Conservation (phyloP, 2,797 vertebrate species). For the Molossus molossus region DNA sequence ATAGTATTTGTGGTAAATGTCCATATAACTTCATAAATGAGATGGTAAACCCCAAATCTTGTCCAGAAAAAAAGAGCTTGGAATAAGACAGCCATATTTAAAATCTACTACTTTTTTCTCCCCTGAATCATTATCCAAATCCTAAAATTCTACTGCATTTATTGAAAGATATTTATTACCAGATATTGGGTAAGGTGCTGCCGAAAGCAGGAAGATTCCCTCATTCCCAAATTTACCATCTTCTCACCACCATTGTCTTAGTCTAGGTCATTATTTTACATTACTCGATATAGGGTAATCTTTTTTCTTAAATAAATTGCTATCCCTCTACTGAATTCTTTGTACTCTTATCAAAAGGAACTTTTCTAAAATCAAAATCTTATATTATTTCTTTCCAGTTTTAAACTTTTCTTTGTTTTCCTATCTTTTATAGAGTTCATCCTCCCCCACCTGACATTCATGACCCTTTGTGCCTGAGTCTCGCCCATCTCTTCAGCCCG, state of each 20-base stretch:
- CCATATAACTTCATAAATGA: not conserved
- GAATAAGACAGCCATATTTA: not conserved
- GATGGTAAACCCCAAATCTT: not conserved
- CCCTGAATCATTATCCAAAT: conserved; percentile 1
- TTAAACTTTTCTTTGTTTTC: not conserved
- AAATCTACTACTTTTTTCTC: not conserved
- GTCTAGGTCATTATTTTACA: not conserved
- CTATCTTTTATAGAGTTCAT: not conserved
- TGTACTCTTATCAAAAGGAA: not conserved
- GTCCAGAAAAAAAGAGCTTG: not conserved
- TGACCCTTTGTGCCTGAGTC: not conserved
- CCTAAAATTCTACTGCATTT: not conserved
- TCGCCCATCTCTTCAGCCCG: not conserved
- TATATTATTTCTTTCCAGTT: not conserved
- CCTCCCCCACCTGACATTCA: not conserved
- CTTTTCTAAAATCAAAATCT: not conserved
- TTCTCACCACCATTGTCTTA: not conserved
- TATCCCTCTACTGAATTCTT: not conserved
- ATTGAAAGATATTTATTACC: not conserved
- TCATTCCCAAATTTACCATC: not conserved
- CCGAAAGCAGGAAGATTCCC: not conserved
- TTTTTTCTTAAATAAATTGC: not conserved
- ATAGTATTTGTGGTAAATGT: not conserved
- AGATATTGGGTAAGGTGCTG: not conserved
- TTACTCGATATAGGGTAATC: not conserved